Evolutionary conservation across 2,113 vertebrate genomes (phyloP), one percentile per base, ranked within the genome.

Genomic region (Xiphophorus maculatus): DNA sequence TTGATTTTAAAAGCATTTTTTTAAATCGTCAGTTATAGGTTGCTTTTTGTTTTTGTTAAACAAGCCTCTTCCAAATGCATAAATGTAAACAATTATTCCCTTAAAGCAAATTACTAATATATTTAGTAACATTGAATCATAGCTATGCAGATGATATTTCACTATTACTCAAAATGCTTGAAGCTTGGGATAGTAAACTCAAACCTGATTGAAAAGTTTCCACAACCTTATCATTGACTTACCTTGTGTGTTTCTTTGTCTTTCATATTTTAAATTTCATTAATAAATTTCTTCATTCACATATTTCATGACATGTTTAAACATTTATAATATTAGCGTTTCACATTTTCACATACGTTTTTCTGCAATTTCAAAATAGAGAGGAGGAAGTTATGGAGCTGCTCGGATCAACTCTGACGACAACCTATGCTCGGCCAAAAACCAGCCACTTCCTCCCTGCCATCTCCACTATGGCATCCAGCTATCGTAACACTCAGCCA

Each of bases 401-500:
- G 27, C 83, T 94, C 1, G 95, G 95, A 80, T 96, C 96, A 33
- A 96, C 96, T 12, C 72, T 95, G 73, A 92, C 88, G 0, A 91
- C 96, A 32, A 95, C 89, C 0, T 96, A 94, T 4, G 83, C 92
- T 78, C 95, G 94, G 25, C 96, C 96, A 28, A 94, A 88, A 79
- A 93, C 94, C 37, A 80, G 92, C 83, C 95, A 90, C 86, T 96
- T 96, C 69, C 94, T 97, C 58, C 96, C 97, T 0, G 94, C 96
- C 88, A 94, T 97, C 89, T 94, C 94, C 80, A 94, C 94, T 63
- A 88, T 92, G 93, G 84, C 96, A 1, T 94, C 96, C 27, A 96
- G 94, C 91, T 97, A 96, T 44, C 96, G 88, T 83, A 94, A 92
- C 87, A 76, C 82, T 15, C 91, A 94, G 75, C 94, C 95, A 1